phyloP scores from a whole-genome alignment of 2,888 invertebrate genomes.

The Nesidiocoris tenuis region DNA sequence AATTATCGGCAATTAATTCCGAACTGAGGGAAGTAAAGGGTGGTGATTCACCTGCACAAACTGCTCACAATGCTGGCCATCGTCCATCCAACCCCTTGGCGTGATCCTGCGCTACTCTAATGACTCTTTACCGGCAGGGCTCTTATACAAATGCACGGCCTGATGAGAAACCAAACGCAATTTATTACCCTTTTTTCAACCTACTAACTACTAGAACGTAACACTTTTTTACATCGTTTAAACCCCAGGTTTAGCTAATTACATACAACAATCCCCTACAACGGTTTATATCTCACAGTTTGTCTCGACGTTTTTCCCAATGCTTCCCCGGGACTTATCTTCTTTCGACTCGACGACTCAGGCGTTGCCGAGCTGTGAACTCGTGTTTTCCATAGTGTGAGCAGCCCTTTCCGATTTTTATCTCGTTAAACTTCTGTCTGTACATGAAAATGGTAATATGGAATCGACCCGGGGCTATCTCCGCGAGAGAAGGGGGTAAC shows the following conservation, averaged over 20 bases:
- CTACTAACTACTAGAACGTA: conserved; percentile 18
- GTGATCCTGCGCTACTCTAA: conserved; percentile 20
- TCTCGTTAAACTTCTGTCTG: background rate
- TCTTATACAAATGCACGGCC: conserved; percentile 9
- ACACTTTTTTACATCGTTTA: conserved; percentile 3
- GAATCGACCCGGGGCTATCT: background rate
- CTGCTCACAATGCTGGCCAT: background rate
- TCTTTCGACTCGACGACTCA: background rate
- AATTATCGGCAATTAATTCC: conserved; percentile 34
- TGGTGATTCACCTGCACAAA: conserved; percentile 30
- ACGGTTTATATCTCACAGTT: conserved; percentile 7
- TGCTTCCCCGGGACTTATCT: background rate
- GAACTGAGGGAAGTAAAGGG: background rate
- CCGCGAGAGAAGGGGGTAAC: background rate
- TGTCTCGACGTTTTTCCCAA: background rate
- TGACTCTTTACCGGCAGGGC: conserved; percentile 20
- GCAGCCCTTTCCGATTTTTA: background rate
- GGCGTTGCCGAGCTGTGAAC: background rate
- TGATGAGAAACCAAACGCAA: conserved; percentile 23
- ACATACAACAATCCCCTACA: conserved; percentile 13
- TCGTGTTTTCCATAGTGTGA: background rate
- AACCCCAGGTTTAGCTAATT: conserved; percentile 19
- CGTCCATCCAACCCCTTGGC: conserved; percentile 20
- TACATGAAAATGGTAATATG: background rate
- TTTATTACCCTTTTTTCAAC: conserved; percentile 24